Percentiles rank a stretch among this genome's conserved stretches.
These are phyloP conservation scores for Sardinella longiceps DNA, from an alignment of 2,797 vertebrate species.

Conservation along the genomic window DNA sequence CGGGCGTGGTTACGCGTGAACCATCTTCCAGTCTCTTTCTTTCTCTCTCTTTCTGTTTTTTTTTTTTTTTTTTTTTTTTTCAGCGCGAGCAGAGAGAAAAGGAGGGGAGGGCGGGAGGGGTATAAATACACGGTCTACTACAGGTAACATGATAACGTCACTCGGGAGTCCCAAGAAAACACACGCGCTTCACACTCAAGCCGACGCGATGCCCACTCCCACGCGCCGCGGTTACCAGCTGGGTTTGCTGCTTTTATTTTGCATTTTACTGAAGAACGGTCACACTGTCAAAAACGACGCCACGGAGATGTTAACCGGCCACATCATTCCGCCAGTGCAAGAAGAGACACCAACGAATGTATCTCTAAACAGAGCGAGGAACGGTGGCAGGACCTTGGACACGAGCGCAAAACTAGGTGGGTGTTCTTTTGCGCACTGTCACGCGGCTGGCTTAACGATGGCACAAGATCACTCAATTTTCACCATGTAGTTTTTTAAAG, in stretches of 20 bases:
- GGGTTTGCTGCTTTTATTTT: conserved; percentile 72
- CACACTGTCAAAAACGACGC: conserved; percentile 86
- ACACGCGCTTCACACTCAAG: neutral
- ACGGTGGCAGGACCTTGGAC: conserved; percentile 78
- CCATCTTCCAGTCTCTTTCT: conserved; percentile 23
- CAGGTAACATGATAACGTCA: conserved; percentile 45
- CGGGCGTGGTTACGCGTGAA: conserved; percentile 30
- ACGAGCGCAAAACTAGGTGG: conserved; percentile 55
- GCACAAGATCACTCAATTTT: neutral
- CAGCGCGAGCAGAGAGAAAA: conserved; percentile 30
- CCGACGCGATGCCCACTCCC: conserved; percentile 72
- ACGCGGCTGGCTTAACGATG: neutral
- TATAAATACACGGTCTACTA: conserved; percentile 40
- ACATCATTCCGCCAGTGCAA: conserved; percentile 62
- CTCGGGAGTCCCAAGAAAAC: conserved; percentile 27
- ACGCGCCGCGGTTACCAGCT: conserved; percentile 72
- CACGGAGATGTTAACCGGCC: conserved; percentile 81
- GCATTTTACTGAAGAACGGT: conserved; percentile 75
- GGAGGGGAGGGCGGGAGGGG: conserved; percentile 22
- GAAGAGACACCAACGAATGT: conserved; percentile 71
- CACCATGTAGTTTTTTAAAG: too few species aligned
- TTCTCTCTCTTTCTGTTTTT: conserved; percentile 30
- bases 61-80: neutral
- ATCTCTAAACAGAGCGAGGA: conserved; percentile 85
- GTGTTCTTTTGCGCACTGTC: neutral